These are phyloP conservation scores for Sylvietta virens DNA, from an alignment of 2,113 vertebrate genomes.

Conservation along the genomic window DNA sequence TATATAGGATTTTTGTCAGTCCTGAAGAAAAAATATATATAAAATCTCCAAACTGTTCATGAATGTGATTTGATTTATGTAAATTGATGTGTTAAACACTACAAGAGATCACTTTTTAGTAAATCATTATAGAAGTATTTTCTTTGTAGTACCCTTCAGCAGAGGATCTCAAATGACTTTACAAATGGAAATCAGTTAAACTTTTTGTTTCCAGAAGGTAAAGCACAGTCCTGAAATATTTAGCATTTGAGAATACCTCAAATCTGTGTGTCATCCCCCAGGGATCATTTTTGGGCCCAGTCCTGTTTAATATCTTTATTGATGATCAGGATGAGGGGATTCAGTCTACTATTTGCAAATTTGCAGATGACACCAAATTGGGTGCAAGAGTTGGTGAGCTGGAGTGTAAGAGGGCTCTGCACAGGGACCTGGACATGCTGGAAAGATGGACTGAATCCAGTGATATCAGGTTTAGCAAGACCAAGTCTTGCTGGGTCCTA, in stretches of 20 bases:
- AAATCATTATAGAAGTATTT: not conserved
- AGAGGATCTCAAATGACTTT: not conserved
- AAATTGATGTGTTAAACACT: not conserved
- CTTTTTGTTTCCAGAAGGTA: not conserved
- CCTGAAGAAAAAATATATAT: not conserved
- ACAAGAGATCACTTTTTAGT: not conserved
- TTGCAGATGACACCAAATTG: not conserved
- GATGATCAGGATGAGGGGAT: not conserved
- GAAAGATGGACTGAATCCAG: not conserved
- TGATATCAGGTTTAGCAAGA: not conserved
- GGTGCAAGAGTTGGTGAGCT: not conserved
- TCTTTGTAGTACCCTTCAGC: not conserved
- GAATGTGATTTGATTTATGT: not conserved
- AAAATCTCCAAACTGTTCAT: not conserved
- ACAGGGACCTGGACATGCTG: not conserved
- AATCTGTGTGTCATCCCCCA: not conserved
- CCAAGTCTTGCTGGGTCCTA: fast-evolving
- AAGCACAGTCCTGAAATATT: not conserved
- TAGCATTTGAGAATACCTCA: not conserved
- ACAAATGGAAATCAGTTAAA: not conserved
- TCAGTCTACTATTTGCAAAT: not conserved
- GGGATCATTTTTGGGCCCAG: not conserved
- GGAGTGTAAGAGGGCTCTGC: not conserved
- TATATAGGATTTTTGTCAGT: not conserved
- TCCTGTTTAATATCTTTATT: not conserved